Evolutionary conservation across 1,140 invertebrate genomes (phyloP), one percentile per base, ranked within the genome.

Genomic region (Drosophila sp.): DNA sequence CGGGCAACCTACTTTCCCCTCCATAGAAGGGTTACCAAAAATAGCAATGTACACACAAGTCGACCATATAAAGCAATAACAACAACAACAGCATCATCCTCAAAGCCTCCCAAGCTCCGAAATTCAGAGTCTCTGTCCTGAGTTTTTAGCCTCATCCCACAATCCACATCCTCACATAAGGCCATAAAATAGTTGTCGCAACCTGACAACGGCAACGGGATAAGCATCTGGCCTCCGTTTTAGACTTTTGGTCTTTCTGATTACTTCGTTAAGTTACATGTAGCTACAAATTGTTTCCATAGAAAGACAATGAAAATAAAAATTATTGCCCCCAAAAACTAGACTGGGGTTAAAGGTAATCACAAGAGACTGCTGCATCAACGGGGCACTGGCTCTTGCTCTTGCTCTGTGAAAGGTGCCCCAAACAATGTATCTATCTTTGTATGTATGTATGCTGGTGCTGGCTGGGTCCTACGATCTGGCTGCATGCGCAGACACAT

Each of bases 241-340:
- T 74, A 54, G 65, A 76, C 65, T 54, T 17, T 69, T 73, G 73
- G 65, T 73, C 56, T 58, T 35, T 70, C 76, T 87, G 84, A 87
- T 87, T 80, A 87, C 80, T 87, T 87, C 73, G 84, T 87, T 89
- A 89, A 84, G 84, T 72, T 84, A 71, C 80, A 84, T 84, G 84
- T 89, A 83, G 80, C 60, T 89, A 89, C 84, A 87, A 87, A 87
- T 87, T 87, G 84, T 89, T 87, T 84, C 84, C 73, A 87, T 89
- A 89, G 80, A 87, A 87, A 87, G 76, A 80, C 84, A 89, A 83
- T 87, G 80, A 73, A 78, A 89, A 89, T 77, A 75, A 83, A 86
- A 86, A 82, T 86, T 67, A 79, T 89, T 84, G 69, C 72, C 62
- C 63, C 71, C 66, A 54, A 7, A 30, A 55, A 66, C 27, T 50